A percentile compares a stretch with the other conserved stretches of the same genome.
Evolutionary conservation across 2,113 vertebrate genomes (phyloP).

Genomic region (Carassius gibelio): DNA sequence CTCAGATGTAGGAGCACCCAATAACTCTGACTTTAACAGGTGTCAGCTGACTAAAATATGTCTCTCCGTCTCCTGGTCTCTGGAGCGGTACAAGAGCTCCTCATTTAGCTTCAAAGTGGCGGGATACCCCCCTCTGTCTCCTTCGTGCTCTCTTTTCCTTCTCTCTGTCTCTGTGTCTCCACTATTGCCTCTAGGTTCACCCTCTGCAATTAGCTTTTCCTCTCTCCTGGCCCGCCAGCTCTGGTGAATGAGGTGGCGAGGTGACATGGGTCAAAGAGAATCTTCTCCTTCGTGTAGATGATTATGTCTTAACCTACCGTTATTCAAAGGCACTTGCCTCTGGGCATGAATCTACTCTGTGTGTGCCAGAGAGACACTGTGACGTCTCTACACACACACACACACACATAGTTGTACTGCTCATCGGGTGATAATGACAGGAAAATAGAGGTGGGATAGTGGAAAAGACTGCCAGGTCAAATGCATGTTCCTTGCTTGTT

Average conservation of each 20-base stretch:
- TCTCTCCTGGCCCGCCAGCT: constrained; percentile 53
- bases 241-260: constrained; percentile 67
- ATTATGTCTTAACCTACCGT: constrained; percentile 78
- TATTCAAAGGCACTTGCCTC: constrained; percentile 72
- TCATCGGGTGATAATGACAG: constrained; percentile 51
- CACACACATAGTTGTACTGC: constrained; percentile 18
- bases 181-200: constrained; percentile 66
- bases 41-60: constrained; percentile 36
- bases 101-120: constrained; percentile 35
- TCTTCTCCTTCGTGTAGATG: constrained; percentile 74
- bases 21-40: constrained; percentile 43
- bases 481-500: constrained; percentile 41
- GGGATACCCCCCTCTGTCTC: constrained; percentile 28
- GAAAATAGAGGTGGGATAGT: constrained; percentile 41
- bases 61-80: constrained; percentile 18
- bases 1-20: background rate
- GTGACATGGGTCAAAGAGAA: constrained; percentile 77
- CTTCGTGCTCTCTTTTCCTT: constrained; percentile 53
- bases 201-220: constrained; percentile 61
- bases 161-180: constrained; percentile 58
- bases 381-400: constrained; percentile 52
- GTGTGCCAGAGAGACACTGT: constrained; percentile 57
- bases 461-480: constrained; percentile 49
- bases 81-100: constrained; percentile 39
- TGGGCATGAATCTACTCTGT: constrained; percentile 70